phyloP scores from a whole-genome alignment of 2,797 vertebrate genomes.

The Columba guinea region DNA sequence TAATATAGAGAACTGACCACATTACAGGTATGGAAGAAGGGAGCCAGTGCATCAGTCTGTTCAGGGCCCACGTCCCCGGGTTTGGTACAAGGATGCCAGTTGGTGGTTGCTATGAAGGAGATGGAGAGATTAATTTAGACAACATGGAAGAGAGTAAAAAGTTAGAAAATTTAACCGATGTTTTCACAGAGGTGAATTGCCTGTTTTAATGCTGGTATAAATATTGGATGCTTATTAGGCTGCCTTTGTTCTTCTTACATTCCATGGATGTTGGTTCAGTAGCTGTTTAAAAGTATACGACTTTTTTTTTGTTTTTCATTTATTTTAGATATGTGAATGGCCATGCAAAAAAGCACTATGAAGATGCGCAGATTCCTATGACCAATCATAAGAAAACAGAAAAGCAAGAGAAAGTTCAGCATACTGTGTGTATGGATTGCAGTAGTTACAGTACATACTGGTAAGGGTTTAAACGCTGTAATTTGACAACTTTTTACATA shows the following conservation, averaged over 20 bases:
- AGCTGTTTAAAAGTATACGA: neutral
- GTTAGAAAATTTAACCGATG: neutral
- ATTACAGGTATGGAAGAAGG: neutral
- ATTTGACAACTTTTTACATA: neutral
- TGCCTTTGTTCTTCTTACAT: neutral
- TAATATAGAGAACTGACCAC: neutral
- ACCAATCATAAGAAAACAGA: constrained; percentile 87
- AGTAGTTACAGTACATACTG: constrained; percentile 97
- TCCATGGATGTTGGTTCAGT: neutral
- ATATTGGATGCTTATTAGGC: neutral
- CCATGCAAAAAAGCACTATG: constrained; percentile 98
- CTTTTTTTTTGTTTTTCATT: neutral
- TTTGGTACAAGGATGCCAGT: neutral
- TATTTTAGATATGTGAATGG: constrained; percentile 93
- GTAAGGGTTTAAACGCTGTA: constrained; percentile 75
- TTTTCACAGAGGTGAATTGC: neutral
- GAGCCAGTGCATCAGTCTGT: neutral
- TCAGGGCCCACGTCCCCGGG: neutral
- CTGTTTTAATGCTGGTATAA: neutral
- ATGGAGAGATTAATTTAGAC: neutral
- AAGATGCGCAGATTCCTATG: constrained; percentile 85
- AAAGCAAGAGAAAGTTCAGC: constrained; percentile 87
- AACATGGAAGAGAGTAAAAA: neutral
- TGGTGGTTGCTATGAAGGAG: neutral
- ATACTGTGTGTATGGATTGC: constrained; percentile 98